These are phyloP conservation scores for Romanogobio albipinnatus DNA, from an alignment of 2,113 vertebrate genomes.

Conservation along the genomic window DNA sequence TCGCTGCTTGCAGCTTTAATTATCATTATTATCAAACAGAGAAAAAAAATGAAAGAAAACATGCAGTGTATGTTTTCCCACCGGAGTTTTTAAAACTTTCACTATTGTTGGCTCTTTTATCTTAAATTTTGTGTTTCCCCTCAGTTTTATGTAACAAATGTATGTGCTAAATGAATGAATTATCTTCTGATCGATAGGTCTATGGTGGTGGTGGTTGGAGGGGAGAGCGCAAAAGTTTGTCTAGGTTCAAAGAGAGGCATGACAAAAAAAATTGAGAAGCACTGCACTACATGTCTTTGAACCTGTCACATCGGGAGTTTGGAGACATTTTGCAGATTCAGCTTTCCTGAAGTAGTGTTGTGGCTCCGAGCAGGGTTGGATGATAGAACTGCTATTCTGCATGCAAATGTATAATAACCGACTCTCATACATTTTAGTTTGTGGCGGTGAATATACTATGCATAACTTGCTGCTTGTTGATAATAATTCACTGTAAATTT, in stretches of 20 bases:
- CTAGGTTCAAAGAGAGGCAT: constrained; percentile 5
- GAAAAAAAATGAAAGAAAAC: background rate
- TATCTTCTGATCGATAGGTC: background rate
- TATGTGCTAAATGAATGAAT: background rate
- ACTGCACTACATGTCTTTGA: background rate
- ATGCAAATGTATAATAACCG: constrained; percentile 15
- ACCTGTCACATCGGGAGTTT: background rate
- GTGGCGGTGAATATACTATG: background rate
- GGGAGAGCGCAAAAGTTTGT: background rate
- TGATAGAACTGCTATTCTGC: constrained; percentile 3
- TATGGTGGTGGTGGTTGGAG: background rate
- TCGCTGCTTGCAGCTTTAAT: too few relatives aligned
- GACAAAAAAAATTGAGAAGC: background rate
- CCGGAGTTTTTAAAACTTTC: background rate
- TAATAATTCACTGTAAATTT: constrained; percentile 11
- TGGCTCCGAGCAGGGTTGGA: background rate
- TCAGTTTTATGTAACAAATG: background rate
- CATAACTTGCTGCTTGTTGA: constrained; percentile 22
- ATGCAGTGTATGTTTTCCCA: background rate
- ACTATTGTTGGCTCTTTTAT: background rate
- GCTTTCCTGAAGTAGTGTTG: constrained; percentile 10
- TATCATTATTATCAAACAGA: background rate
- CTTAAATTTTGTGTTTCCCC: background rate
- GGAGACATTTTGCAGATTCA: constrained; percentile 41
- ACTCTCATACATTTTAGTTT: constrained; percentile 23